Percentiles rank a stretch among this genome's conserved stretches.
Conservation (phyloP, 30 jellyfish, hydroid and myxozoan genomes). For the Aurelia aurita region DNA sequence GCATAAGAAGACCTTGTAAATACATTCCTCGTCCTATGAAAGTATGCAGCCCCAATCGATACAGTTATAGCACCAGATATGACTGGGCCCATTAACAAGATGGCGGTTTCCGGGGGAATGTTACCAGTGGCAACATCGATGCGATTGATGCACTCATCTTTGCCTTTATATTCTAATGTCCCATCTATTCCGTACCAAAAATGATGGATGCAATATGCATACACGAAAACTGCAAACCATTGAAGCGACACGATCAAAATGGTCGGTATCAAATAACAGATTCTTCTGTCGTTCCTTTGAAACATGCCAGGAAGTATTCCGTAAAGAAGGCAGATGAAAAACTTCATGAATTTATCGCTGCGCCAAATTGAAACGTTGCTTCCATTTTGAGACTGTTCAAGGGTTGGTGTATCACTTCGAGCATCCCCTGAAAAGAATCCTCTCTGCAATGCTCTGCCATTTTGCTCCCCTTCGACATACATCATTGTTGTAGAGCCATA, state of each 20-base stretch:
- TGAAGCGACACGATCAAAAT: neutral
- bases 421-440: too few relatives aligned
- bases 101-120: slow-evolving; percentile 31
- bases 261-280: slow-evolving; percentile 36
- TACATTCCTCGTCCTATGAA: neutral
- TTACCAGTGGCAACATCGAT: neutral
- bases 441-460: too few relatives aligned
- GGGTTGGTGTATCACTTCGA: too few relatives aligned
- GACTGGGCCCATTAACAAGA: slow-evolving; percentile 42
- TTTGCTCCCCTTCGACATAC: too few relatives aligned
- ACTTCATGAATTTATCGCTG: slow-evolving; percentile 11
- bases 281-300: neutral
- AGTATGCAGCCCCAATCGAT: slow-evolving; percentile 27
- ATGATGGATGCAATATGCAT: neutral
- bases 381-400: too few relatives aligned
- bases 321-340: slow-evolving; percentile 17
- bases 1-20: too few relatives aligned
- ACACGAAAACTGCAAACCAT: slow-evolving; percentile 32
- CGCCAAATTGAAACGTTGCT: too few relatives aligned
- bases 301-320: slow-evolving; percentile 2
- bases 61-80: slow-evolving; percentile 40
- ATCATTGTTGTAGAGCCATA: too few relatives aligned
- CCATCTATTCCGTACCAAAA: neutral
- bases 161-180: neutral
- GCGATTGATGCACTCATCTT: neutral